Percentiles rank a stretch among this genome's conserved stretches.
These are phyloP conservation scores for Rambutsinella grinnellia DNA, from an alignment of 2,888 invertebrate species.

Conservation along the genomic window DNA sequence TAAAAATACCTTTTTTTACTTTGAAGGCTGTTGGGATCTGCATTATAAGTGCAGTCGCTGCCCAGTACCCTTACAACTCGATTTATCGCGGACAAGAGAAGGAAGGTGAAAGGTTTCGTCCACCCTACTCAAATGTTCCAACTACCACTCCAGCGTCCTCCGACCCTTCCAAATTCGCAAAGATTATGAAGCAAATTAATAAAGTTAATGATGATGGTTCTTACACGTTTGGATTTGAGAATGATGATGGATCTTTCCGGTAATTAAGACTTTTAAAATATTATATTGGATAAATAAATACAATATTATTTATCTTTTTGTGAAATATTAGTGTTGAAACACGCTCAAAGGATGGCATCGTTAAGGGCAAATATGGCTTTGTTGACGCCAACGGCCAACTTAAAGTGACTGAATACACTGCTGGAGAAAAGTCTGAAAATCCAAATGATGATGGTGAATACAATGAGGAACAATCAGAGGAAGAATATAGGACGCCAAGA, in stretches of 20 bases:
- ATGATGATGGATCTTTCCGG: slow-evolving; percentile 87
- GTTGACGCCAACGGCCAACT: slow-evolving; percentile 79
- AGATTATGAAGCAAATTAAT: slow-evolving; percentile 85
- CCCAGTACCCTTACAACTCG: slow-evolving; percentile 40
- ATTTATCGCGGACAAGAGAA: slow-evolving; percentile 25
- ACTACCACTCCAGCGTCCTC: slow-evolving; percentile 14
- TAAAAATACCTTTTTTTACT: too few species aligned
- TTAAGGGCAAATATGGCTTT: slow-evolving; percentile 87
- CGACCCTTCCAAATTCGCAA: slow-evolving; percentile 71
- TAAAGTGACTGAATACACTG: slow-evolving; percentile 82
- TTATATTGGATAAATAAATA: too few species aligned
- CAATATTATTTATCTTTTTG: neutral
- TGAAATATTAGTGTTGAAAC: slow-evolving; percentile 76
- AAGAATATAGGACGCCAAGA: slow-evolving; percentile 15
- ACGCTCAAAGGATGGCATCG: slow-evolving; percentile 82
- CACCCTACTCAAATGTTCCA: slow-evolving; percentile 3
- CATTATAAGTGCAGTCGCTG: slow-evolving; percentile 37
- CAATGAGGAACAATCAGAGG: slow-evolving; percentile 4
- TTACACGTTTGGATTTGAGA: slow-evolving; percentile 87
- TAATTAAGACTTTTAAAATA: slow-evolving; percentile 68
- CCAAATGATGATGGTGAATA: slow-evolving; percentile 22
- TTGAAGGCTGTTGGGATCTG: slow-evolving; percentile 43
- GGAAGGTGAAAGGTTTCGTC: slow-evolving; percentile 16
- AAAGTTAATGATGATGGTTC: slow-evolving; percentile 86
- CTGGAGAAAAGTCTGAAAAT: slow-evolving; percentile 70